phyloP scores from a whole-genome alignment of 2,888 invertebrate genomes.

The Drosophila sordidula region DNA sequence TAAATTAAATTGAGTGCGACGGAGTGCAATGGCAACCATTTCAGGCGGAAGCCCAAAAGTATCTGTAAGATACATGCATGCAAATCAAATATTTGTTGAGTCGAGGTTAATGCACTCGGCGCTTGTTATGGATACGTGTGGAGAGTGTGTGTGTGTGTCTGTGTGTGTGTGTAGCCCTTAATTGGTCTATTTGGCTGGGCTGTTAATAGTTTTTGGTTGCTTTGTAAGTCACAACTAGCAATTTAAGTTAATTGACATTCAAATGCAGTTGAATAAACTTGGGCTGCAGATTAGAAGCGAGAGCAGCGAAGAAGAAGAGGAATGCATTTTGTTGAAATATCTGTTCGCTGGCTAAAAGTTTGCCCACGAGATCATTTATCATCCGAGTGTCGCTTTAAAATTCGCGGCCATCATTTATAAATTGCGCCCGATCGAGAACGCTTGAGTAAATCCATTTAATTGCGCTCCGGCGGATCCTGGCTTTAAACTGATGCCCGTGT shows the following conservation, averaged over 20 bases:
- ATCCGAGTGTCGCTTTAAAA: constrained; percentile 35
- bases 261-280: constrained; percentile 78
- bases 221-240: constrained; percentile 75
- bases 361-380: constrained; percentile 62
- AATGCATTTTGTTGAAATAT: constrained; percentile 12
- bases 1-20: constrained; percentile 79
- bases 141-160: constrained; percentile 8
- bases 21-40: constrained; percentile 49
- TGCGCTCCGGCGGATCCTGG: constrained; percentile 49
- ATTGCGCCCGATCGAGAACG: constrained; percentile 71
- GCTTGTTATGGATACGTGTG: constrained; percentile 42
- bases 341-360: neutral
- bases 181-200: constrained; percentile 57
- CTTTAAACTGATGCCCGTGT: constrained; percentile 67
- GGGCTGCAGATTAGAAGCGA: neutral
- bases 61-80: constrained; percentile 56
- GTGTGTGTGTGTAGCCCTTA: constrained; percentile 42
- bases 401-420: constrained; percentile 77
- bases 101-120: constrained; percentile 74
- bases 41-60: constrained; percentile 44
- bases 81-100: constrained; percentile 61
- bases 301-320: constrained; percentile 12
- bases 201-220: constrained; percentile 70
- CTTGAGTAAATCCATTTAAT: constrained; percentile 80
- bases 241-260: constrained; percentile 79